phyloP scores from a whole-genome alignment of 2,113 vertebrate species.

The Pedionomus torquatus region DNA sequence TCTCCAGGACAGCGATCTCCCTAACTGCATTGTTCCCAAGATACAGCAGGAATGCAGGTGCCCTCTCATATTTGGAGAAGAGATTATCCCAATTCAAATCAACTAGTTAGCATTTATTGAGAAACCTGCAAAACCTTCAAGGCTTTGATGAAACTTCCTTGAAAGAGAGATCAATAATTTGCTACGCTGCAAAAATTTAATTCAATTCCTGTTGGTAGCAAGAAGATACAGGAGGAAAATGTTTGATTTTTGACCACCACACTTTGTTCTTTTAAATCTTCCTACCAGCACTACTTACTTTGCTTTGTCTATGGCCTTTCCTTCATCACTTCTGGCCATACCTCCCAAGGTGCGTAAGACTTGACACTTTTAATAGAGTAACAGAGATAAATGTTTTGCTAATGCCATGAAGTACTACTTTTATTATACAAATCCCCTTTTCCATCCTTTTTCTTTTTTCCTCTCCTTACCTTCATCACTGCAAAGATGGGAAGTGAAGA shows the following conservation, averaged over 20 bases:
- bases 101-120: conserved; percentile 26
- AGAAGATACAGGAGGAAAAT: neutral
- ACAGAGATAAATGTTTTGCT: neutral
- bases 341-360: neutral
- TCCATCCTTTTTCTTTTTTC: neutral
- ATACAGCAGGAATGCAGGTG: neutral
- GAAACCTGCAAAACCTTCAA: conserved; percentile 29
- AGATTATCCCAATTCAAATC: conserved; percentile 33
- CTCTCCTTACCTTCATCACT: neutral
- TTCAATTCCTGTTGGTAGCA: conserved; percentile 11
- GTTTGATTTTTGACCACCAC: neutral
- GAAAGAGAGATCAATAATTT: conserved; percentile 25
- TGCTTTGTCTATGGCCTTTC: neutral
- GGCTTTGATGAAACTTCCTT: conserved; percentile 39
- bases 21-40: neutral
- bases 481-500: neutral
- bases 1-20: neutral
- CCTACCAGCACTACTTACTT: neutral
- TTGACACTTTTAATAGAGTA: neutral
- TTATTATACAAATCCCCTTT: neutral
- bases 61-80: conserved; percentile 28
- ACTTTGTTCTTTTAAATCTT: neutral
- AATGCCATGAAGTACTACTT: neutral
- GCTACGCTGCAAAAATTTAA: conserved; percentile 34
- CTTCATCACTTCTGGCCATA: neutral